Evolutionary conservation across 2,113 vertebrate genomes (phyloP).

Genomic region (Sphaerodactylus townsendi): DNA sequence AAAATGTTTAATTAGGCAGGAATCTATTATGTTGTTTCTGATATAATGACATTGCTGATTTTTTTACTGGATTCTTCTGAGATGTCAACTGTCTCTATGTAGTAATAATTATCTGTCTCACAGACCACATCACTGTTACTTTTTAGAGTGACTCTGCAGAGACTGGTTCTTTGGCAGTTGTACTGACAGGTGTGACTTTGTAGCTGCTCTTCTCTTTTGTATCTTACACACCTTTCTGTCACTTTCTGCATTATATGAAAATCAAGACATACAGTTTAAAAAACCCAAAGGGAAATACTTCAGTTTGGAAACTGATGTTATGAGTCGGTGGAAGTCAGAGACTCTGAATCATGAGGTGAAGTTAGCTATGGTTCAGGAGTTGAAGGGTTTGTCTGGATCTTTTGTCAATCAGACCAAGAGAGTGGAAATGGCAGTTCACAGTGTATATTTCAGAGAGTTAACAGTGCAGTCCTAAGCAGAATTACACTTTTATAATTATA

Average conservation of each 20-base stretch:
- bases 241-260: not conserved
- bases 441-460: not conserved
- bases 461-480: no score
- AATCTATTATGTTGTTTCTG: not conserved
- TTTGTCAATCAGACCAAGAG: not conserved
- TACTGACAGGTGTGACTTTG: not conserved
- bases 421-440: not conserved
- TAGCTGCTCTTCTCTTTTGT: fast-evolving
- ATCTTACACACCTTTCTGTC: not conserved
- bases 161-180: not conserved
- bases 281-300: not conserved
- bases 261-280: not conserved
- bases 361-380: not conserved
- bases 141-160: conserved; percentile 8
- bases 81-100: not conserved
- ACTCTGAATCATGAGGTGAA: not conserved
- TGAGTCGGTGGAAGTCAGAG: not conserved
- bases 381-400: not conserved
- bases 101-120: not conserved
- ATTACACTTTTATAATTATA: no score
- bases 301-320: not conserved
- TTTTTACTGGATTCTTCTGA: not conserved
- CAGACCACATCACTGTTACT: not conserved
- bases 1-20: no score
- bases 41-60: not conserved